Base-by-base conservation (phyloP, 2,888 invertebrate genomes). In the Xanthorhoe spadicearia region DNA sequence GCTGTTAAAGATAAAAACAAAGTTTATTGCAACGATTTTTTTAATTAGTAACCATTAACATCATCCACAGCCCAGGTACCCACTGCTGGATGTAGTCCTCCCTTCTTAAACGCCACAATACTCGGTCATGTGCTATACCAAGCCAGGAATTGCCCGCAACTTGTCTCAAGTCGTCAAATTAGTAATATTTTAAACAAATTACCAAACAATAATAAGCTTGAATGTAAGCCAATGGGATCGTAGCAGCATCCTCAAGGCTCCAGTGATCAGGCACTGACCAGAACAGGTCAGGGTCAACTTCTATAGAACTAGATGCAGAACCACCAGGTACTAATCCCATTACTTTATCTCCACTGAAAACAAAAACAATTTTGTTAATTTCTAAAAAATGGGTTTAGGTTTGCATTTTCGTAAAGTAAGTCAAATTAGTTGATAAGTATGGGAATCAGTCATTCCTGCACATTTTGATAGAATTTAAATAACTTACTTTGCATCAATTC, bases 191-290 rank as follows among this genome's bases (percentile, higher is more conserved):
- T 64, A 52, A 61, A 56, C 79, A 80, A 73, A 13, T 43, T 43
- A 87, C 88, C 69, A 87, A 73, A 67, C 81, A 83, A 66, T 88
- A 88, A 64, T 78, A 86, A 0, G 87, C 88, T n/a, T 81, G 64
- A 0, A 78, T 62, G 32, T 78, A 85, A 0, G 96, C 96, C 46
- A 96, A 94, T 0, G 97, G 97, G 0, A 97, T 94, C 0, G 96
- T 96, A 0, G 96, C 96, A 2, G 96, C 97, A 67, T 97, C 96
- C 81, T 95, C 94, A 13, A 96, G 78, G 0, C 92, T 93, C 96
- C 96, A 97, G 6, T 90, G 77, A 0, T 94, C 93, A 0, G 97
- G 97, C 0, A 97, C 92, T 5, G 94, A 90, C 96, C 96, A 97
- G 0, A 84, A 63, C 38, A 94, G 79, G 32, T 88, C 77, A 0